Evolutionary conservation across 2,888 invertebrate genomes (phyloP), one percentile per base, ranked within the genome.

Genomic region (Strigamia transsilvanica): DNA sequence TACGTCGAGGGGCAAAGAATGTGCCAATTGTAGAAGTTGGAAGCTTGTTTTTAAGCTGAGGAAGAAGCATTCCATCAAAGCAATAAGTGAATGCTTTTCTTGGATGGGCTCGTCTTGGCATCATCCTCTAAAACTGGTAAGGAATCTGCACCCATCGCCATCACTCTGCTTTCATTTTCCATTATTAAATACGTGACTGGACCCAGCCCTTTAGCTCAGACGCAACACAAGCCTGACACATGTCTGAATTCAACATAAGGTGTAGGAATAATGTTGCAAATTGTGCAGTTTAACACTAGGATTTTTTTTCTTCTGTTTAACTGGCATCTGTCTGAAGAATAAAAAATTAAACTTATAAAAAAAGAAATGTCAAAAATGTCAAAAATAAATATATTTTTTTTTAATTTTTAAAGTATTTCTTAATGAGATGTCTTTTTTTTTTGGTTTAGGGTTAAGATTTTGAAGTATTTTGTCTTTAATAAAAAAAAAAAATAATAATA

Each of bases 111-210:
- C 15, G 73, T 27, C 73, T 73, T 73, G 73, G 73, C 73, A 73
- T 73, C 73, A 21, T 79, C 79, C 7, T 18, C 12, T 77, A 34
- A 34, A 32, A 27, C 27, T 18, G 77, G 32, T 38, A 38, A 38
- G 79, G 79, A 79, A 79, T 73, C 73, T 73, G 27, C 32, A 73
- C 79, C 32, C 42, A 38, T 12, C 41, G 23, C 38, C 38, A 79
- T 38, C n/a, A 42, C 79, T 79, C n/a, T 18, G 79, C 79, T 79
- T 79, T 79, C 79, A 79, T 79, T 42, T 41, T 79, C 79, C 79
- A 41, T 79, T 79, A 79, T 79, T 79, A 79, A 79, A 79, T 79
- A 79, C 79, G 79, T 79, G 79, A 79, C 79, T 79, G 41, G 73
- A 73, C 73, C 73, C 73, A 73, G n/a, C 73, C 73, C 73, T 73